Conservation (phyloP, 1,140 invertebrate genomes). For the Zaprionus camerounensis region DNA sequence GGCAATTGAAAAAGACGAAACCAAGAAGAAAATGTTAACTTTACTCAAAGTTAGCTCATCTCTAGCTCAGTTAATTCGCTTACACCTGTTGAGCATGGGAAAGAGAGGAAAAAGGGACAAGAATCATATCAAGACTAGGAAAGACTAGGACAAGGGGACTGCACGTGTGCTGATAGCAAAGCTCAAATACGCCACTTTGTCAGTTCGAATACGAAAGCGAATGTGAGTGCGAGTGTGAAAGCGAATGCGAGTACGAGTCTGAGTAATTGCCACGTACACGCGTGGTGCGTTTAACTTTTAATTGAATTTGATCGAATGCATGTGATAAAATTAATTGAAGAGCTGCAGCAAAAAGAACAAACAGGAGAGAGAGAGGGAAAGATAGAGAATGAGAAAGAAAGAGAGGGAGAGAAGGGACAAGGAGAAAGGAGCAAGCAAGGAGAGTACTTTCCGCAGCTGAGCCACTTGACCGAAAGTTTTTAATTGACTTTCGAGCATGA, state of each 20-base stretch:
- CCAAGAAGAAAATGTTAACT: too few relatives aligned
- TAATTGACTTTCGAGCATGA: slow-evolving; percentile 69
- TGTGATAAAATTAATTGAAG: slow-evolving; percentile 78
- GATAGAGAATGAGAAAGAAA: not conserved
- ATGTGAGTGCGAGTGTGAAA: not conserved
- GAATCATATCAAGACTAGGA: not conserved
- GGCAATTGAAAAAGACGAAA: too few relatives aligned
- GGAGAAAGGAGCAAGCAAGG: slow-evolving; percentile 5
- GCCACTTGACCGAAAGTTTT: slow-evolving; percentile 72
- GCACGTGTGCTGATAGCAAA: slow-evolving; percentile 1
- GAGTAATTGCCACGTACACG: slow-evolving; percentile 73
- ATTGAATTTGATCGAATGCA: slow-evolving; percentile 81
- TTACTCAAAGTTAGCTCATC: not conserved
- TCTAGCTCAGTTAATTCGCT: not conserved
- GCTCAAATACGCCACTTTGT: not conserved
- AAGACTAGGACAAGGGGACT: not conserved
- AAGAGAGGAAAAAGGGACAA: not conserved
- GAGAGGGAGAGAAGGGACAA: not conserved
- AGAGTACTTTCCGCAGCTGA: slow-evolving; percentile 7
- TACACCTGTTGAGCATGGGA: slow-evolving; percentile 18
- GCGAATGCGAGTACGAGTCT: slow-evolving; percentile 17
- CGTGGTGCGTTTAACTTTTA: slow-evolving; percentile 71
- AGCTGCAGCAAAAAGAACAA: not conserved
- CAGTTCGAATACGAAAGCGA: slow-evolving; percentile 1
- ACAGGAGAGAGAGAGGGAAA: not conserved